Conservation (phyloP, 2,888 invertebrate species). For the Callyntrura sp. region DNA sequence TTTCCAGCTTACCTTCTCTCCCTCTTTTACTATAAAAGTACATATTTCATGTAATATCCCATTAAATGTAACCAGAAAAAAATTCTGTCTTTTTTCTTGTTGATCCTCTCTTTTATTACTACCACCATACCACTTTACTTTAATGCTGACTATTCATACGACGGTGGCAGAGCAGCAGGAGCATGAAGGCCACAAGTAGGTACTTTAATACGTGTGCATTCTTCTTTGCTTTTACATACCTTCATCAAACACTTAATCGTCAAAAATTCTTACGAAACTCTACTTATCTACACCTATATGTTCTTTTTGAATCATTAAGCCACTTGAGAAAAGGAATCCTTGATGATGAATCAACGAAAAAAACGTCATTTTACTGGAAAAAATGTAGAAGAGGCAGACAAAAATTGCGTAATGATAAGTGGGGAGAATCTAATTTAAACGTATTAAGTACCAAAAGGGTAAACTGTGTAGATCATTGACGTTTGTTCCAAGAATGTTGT, state of each 20-base stretch:
- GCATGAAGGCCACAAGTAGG: constrained; percentile 49
- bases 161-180: too few relatives aligned
- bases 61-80: constrained; percentile 24
- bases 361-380: constrained; percentile 17
- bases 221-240: background rate
- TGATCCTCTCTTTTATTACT: constrained; percentile 1
- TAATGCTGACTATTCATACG: constrained; percentile 9
- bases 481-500: too few relatives aligned
- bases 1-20: background rate
- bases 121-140: constrained; percentile 28
- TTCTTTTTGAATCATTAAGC: constrained; percentile 43
- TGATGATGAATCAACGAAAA: constrained; percentile 44
- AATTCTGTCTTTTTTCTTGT: constrained; percentile 10
- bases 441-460: background rate
- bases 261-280: constrained; percentile 44
- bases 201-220: background rate
- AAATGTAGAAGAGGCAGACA: constrained; percentile 36
- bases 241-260: background rate
- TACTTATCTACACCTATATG: constrained; percentile 4
- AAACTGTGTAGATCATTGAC: constrained; percentile 11
- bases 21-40: background rate
- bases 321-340: constrained; percentile 51
- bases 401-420: background rate
- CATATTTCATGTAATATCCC: constrained; percentile 22
- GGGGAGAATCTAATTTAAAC: constrained; percentile 18